Evolutionary conservation across 2,797 vertebrate species (phyloP).

Genomic region (Molossus alvarezi): DNA sequence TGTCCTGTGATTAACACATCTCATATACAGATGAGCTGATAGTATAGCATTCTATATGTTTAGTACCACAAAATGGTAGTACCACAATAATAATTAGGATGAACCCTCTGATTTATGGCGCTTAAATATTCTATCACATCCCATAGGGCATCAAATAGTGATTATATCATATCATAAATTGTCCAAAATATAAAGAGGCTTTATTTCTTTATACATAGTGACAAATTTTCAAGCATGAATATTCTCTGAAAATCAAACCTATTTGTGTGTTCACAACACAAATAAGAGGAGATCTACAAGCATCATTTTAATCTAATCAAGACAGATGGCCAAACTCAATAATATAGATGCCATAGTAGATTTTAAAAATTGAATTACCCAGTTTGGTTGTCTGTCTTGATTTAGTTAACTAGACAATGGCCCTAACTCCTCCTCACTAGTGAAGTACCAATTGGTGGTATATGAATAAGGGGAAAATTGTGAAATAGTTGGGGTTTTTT

Average conservation of each 20-base stretch:
- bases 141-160: not conserved
- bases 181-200: not conserved
- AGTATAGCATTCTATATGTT: not conserved
- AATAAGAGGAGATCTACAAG: conserved; percentile 1
- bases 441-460: not conserved
- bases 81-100: not conserved
- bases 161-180: not conserved
- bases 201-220: conserved; percentile 10
- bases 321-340: conserved; percentile 73
- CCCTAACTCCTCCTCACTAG: not conserved
- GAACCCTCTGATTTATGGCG: not conserved
- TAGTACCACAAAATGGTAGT: not conserved
- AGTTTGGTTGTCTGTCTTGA: conserved; percentile 66
- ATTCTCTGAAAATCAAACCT: not conserved
- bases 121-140: not conserved
- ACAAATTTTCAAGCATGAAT: not conserved
- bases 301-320: conserved; percentile 68
- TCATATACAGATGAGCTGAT: not conserved
- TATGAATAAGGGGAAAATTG: not conserved
- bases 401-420: conserved; percentile 74
- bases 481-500: not conserved
- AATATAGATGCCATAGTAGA: conserved; percentile 71
- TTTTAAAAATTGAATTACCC: conserved; percentile 69
- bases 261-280: not conserved
- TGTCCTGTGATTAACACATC: not conserved